Evolutionary conservation across 2,113 vertebrate genomes (phyloP).

Genomic region (Sphyrna mokarran): DNA sequence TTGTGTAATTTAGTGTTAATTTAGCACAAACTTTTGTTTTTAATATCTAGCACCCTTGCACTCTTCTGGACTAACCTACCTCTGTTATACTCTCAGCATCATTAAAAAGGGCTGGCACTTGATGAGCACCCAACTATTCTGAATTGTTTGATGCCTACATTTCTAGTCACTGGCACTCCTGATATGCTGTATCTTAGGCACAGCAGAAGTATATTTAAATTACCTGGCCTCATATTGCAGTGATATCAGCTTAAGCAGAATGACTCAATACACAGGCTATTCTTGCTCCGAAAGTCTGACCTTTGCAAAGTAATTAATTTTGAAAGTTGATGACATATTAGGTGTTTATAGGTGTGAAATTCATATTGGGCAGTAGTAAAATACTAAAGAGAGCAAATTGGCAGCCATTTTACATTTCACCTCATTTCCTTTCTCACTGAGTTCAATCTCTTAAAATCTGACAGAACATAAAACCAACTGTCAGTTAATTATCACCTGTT

Average conservation of each 20-base stretch:
- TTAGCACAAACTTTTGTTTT: not conserved
- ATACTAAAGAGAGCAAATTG: not conserved
- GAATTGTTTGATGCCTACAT: not conserved
- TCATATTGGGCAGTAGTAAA: not conserved
- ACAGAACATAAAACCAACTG: not conserved
- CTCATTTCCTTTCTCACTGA: constrained; percentile 41
- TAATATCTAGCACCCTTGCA: not conserved
- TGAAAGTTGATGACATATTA: not conserved
- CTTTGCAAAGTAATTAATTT: not conserved
- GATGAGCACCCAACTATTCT: not conserved
- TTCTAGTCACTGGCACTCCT: not conserved
- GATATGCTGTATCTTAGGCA: not conserved
- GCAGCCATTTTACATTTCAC: not conserved
- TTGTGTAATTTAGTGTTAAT: no score
- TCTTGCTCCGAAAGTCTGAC: not conserved
- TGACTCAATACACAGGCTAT: not conserved
- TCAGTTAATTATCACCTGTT: not conserved
- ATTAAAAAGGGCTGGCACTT: not conserved
- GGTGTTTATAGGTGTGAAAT: not conserved
- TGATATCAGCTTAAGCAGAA: not conserved
- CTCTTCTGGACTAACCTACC: not conserved
- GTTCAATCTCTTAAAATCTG: constrained; percentile 47
- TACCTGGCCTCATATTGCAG: not conserved
- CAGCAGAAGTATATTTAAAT: not conserved
- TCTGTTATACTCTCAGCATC: not conserved